Base-by-base conservation (phyloP, 1,140 invertebrate species). In the Carcinoscorpius rotundicauda region DNA sequence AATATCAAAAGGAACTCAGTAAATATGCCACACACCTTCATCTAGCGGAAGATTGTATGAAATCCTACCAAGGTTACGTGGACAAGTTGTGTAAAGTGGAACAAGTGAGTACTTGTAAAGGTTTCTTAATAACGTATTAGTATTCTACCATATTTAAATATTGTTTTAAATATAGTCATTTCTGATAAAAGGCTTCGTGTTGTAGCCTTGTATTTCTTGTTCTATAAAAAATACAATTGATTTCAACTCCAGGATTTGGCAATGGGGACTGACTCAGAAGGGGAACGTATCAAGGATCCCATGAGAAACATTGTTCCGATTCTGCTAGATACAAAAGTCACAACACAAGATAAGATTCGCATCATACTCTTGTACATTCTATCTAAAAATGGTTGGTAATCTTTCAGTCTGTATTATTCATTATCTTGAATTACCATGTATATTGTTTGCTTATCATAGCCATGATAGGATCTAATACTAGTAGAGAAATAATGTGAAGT, bases 251-350 rank as follows among this genome's bases (percentile, higher is more conserved):
- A 66, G 87, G 96, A 99, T 80, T 81, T 99, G 71, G 95, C 95
- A 1, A 82, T 84, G 79, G 82, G 82, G 56, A 95, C 92, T 6
- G 95, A 98, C 80, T 91, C 94, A 3, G 94, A 98, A 75, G 97
- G 97, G 11, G 97, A 99, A 78, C 92, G 94, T 73, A 97, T 99
- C 68, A 97, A 97, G 77, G 97, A 99, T 80, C 96, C 97, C 72
- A 99, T 98, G 95, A 85, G 93, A 64, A 95, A 95, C 75, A 98
- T 99, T 77, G 96, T 98, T 1, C 97, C 96, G 3, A 91, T 99
- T 68, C 81, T 99, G 48, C 80, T 99, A 4, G 96, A 99, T 77
- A 71, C 72, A 48, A 73, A 72, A 58, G 89, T 97, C 10, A 83
- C 87, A 53, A 91, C 87, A 71, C 88, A 90, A 72, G 96, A 99